phyloP scores from a whole-genome alignment of 2,113 vertebrate species.

The Phalacrocorax carbo region DNA sequence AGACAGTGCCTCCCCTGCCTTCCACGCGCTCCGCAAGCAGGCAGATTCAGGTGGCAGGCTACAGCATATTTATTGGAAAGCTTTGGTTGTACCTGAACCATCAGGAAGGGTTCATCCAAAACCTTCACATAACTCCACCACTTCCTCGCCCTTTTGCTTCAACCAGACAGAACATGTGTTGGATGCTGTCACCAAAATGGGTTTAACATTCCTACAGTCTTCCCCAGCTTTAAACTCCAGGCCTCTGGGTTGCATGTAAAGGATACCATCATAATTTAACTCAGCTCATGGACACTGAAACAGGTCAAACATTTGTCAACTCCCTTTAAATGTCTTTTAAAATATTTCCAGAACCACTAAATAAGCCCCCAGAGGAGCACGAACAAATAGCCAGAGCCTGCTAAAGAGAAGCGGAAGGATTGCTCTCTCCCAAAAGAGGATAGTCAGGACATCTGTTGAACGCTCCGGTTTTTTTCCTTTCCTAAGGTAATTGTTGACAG shows the following conservation, averaged over 20 bases:
- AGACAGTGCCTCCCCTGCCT: not conserved
- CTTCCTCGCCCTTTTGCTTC: not conserved
- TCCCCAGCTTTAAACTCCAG: slow-evolving; percentile 23
- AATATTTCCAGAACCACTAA: slow-evolving; percentile 58
- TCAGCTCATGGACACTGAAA: slow-evolving; percentile 6
- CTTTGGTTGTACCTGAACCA: not conserved
- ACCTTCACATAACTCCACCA: not conserved
- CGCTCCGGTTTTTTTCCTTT: slow-evolving; percentile 9
- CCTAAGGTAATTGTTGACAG: slow-evolving; percentile 50
- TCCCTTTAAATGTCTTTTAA: slow-evolving; percentile 47
- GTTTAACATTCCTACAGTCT: slow-evolving; percentile 40
- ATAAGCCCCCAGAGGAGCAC: slow-evolving; percentile 43
- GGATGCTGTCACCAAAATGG: slow-evolving; percentile 34
- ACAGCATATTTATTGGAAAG: not conserved
- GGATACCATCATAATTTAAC: slow-evolving; percentile 48
- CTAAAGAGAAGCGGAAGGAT: slow-evolving; percentile 50
- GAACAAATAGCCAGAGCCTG: slow-evolving; percentile 43
- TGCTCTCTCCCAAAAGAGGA: slow-evolving; percentile 20
- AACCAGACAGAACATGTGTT: not conserved
- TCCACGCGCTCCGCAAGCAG: not conserved
- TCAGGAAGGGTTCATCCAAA: not conserved
- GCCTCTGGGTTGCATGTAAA: not conserved
- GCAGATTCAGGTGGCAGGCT: not conserved
- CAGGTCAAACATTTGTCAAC: slow-evolving; percentile 52
- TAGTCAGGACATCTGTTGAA: slow-evolving; percentile 63